These are phyloP conservation scores for Micropoecilia bifurca DNA, from an alignment of 2,797 vertebrate genomes.

Conservation along the genomic window DNA sequence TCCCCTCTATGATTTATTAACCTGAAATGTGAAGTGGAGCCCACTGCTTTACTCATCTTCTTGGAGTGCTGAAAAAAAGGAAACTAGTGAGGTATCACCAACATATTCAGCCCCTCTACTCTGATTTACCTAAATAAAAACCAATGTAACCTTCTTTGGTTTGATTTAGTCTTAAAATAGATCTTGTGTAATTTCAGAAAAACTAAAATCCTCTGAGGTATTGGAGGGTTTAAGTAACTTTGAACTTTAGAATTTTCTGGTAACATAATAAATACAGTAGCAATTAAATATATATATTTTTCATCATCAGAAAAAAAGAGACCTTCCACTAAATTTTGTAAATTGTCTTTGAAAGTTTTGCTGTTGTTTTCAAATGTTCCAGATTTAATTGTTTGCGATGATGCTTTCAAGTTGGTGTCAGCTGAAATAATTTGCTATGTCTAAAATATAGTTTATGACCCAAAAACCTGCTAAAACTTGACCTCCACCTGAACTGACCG, in stretches of 20 bases:
- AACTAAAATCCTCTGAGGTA: no score
- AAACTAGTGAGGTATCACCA: slow-evolving; percentile 61
- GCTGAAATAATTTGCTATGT: background rate
- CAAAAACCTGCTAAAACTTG: background rate
- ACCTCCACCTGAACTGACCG: background rate
- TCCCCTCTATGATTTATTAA: slow-evolving; percentile 80
- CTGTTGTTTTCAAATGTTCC: background rate
- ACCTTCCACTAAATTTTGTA: no score
- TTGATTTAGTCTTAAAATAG: background rate
- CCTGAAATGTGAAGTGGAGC: slow-evolving; percentile 72
- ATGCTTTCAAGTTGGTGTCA: background rate
- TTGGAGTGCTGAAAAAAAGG: slow-evolving; percentile 45
- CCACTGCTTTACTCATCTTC: slow-evolving; percentile 64
- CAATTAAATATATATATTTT: no score
- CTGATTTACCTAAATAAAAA: background rate
- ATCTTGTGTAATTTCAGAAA: background rate
- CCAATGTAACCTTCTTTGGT: background rate
- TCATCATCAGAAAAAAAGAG: no score
- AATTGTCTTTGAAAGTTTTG: no score
- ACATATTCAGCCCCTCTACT: background rate
- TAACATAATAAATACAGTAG: no score
- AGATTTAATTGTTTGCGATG: background rate
- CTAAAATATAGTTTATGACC: background rate
- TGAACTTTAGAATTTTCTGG: no score
- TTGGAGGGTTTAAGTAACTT: no score